These are phyloP conservation scores for Philypnodon macrostomus DNA, from an alignment of 2,797 vertebrate genomes.

Conservation along the genomic window DNA sequence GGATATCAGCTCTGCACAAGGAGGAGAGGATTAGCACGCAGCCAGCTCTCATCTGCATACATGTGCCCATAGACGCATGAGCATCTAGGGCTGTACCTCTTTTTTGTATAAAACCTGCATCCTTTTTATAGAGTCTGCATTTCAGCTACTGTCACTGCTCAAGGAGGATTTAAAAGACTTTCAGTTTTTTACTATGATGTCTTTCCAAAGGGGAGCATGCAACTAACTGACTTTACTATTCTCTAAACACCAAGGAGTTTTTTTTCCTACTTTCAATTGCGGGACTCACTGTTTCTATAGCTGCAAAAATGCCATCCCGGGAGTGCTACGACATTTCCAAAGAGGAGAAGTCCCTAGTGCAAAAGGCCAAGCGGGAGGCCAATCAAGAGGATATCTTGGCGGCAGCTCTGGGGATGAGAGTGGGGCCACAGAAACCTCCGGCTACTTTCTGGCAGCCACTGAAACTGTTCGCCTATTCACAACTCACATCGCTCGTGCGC, in stretches of 20 bases:
- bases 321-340: constrained; percentile 85
- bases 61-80: too few relatives aligned
- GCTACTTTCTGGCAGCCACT: constrained; percentile 97
- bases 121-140: constrained; percentile 44
- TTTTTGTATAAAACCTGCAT: constrained; percentile 61
- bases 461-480: constrained; percentile 99
- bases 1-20: constrained; percentile 80
- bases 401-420: constrained; percentile 92
- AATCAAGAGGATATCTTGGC: constrained; percentile 91
- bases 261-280: constrained; percentile 18
- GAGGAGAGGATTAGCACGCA: constrained; percentile 78
- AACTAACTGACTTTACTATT: constrained; percentile 48
- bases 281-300: constrained; percentile 36
- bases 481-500: constrained; percentile 96
- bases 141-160: constrained; percentile 51
- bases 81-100: constrained; percentile 54
- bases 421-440: constrained; percentile 92
- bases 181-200: constrained; percentile 18
- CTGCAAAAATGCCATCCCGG: constrained; percentile 86
- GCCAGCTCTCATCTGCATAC: constrained; percentile 79
- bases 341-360: constrained; percentile 80
- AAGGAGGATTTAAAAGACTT: constrained; percentile 54
- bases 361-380: constrained; percentile 85
- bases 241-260: constrained; percentile 57
- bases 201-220: constrained; percentile 49